Evolutionary conservation across 37 sponge, comb jelly and placozoan genomes (phyloP).

Genomic region (Chondrilla cf. caribensis): DNA sequence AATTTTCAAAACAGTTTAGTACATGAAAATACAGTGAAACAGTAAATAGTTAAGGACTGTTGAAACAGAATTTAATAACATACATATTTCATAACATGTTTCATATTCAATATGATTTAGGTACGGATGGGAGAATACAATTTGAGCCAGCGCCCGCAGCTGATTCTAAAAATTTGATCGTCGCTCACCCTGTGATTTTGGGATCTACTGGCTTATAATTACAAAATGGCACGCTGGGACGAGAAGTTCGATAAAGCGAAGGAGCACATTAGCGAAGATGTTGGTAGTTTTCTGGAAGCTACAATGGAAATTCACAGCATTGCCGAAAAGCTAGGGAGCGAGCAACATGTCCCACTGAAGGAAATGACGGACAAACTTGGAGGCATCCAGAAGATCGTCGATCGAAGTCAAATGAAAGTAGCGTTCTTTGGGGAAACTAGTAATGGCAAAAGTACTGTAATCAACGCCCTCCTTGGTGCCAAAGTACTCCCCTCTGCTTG

Average conservation of each 20-base stretch:
- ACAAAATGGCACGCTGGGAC: too few species aligned
- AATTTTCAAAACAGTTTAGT: too few species aligned
- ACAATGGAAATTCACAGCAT: background rate
- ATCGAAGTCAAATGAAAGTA: slow-evolving; percentile 89
- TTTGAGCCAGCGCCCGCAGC: too few species aligned
- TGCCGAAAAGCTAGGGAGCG: background rate
- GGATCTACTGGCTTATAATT: too few species aligned
- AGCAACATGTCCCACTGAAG: background rate
- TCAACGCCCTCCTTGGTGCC: slow-evolving; percentile 90
- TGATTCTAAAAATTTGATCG: too few species aligned
- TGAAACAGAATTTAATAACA: too few species aligned
- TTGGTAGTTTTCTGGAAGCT: background rate
- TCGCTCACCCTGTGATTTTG: too few species aligned
- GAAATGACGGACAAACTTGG: slow-evolving; percentile 26
- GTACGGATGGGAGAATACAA: too few species aligned
- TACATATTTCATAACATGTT: too few species aligned
- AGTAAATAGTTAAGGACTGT: too few species aligned
- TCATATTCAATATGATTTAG: too few species aligned
- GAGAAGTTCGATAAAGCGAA: background rate
- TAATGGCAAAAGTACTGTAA: slow-evolving; percentile 95
- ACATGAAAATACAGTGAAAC: too few species aligned
- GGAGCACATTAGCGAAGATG: background rate
- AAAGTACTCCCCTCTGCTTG: slow-evolving; percentile 89
- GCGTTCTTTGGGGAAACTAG: slow-evolving; percentile 96
- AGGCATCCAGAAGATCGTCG: slow-evolving; percentile 64